Percentiles rank a stretch among this genome's conserved stretches.
phyloP scores from a whole-genome alignment of 1,140 invertebrate species.

The Brachionus manjavacas region DNA sequence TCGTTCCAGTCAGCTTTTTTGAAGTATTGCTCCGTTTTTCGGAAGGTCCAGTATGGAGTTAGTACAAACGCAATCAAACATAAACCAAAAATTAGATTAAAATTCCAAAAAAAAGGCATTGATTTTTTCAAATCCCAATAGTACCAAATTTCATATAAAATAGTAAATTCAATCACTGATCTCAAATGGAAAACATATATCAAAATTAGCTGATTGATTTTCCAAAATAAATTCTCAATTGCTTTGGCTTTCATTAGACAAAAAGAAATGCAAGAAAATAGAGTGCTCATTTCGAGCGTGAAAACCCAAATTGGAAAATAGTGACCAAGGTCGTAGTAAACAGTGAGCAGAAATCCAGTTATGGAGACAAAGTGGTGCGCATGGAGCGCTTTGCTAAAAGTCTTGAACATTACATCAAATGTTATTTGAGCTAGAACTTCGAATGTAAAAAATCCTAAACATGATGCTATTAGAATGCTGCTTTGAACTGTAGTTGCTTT shows the following conservation, averaged over 20 bases:
- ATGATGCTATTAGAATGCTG: slow-evolving; percentile 47
- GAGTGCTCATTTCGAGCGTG: slow-evolving; percentile 53
- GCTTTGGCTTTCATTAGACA: slow-evolving; percentile 50
- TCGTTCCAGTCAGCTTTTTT: slow-evolving; percentile 41
- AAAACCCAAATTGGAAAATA: slow-evolving; percentile 49
- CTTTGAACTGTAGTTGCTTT: slow-evolving; percentile 47
- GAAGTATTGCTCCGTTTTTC: slow-evolving; percentile 52
- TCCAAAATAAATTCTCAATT: slow-evolving; percentile 48
- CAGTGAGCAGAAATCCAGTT: slow-evolving; percentile 46
- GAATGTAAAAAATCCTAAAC: slow-evolving; percentile 52
- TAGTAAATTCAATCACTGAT: slow-evolving; percentile 49
- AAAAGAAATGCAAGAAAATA: slow-evolving; percentile 51
- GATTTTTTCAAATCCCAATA: slow-evolving; percentile 48
- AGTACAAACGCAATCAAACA: slow-evolving; percentile 49
- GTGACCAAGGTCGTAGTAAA: slow-evolving; percentile 46
- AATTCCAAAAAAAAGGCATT: slow-evolving; percentile 48
- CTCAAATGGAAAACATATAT: slow-evolving; percentile 53
- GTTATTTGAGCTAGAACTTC: slow-evolving; percentile 48
- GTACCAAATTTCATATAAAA: slow-evolving; percentile 49
- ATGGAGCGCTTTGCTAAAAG: slow-evolving; percentile 49
- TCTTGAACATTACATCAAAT: slow-evolving; percentile 49
- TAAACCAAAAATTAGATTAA: slow-evolving; percentile 48
- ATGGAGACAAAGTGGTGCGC: slow-evolving; percentile 51
- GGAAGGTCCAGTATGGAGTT: slow-evolving; percentile 55
- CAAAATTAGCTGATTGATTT: slow-evolving; percentile 51